Base-by-base conservation (phyloP, 1,140 invertebrate species). In the Temnothorax curvispinosus region DNA sequence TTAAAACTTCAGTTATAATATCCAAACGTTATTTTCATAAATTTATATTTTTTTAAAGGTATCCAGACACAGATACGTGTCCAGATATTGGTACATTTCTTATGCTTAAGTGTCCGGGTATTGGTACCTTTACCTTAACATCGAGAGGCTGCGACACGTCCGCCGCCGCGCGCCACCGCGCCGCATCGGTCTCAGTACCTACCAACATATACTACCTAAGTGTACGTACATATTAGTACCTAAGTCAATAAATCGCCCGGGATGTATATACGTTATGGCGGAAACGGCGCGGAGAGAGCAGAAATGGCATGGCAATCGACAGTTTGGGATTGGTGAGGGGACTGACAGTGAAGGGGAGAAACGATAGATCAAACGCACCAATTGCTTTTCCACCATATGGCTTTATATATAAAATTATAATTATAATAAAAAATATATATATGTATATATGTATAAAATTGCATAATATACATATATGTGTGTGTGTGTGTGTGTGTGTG, bases 321-420 rank as follows among this genome's bases (percentile, higher is more conserved):
- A 90, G 89, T 87, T 90, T 78, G 78, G 77, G 71, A 90, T 87
- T 90, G 85, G 76, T 84, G 69, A 62, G 85, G 56, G 84, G n/a
- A 77, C 76, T 90, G 88, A 89, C 88, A 82, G 88, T 75, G 85
- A 87, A 77, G 47, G 50, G 60, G 38, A 58, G 71, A 64, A 72
- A 77, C 88, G 85, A 89, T 89, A 89, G 85, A 90, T 90, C 88
- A 90, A 86, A 89, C 65, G 77, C 85, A 82, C 58, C 62, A 47
- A 84, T 76, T 82, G 88, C 80, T 60, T 74, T 74, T 32, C 54
- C 52, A 67, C 35, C 32, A 47, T 77, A 77, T 62, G 21, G 4
- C n/a, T 54, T 4, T 44, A 21, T 9, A n/a, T 58, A 27, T 27
- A 54, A 27, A 27, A 27, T 27, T 27, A 27, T 27, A 27, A 27